These are phyloP conservation scores for Erebia epiphron DNA, from an alignment of 2,888 invertebrate genomes.

Conservation along the genomic window DNA sequence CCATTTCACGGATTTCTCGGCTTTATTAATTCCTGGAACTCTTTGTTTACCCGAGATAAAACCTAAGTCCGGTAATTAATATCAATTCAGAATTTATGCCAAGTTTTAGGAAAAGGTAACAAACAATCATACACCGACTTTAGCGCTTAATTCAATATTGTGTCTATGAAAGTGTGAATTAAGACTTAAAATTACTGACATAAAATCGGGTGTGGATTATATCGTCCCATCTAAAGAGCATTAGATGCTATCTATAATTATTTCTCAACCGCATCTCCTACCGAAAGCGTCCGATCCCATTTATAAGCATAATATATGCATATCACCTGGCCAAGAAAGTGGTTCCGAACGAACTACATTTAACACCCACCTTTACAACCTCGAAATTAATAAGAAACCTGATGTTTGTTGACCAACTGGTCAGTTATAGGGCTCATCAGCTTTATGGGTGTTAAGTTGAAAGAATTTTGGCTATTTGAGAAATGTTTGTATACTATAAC, in stretches of 20 bases:
- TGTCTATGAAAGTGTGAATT: background rate
- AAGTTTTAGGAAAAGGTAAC: too few species aligned
- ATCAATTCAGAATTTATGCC: too few species aligned
- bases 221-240: conserved; percentile 8
- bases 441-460: conserved; percentile 10
- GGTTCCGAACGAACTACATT: conserved; percentile 28
- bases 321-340: conserved; percentile 38
- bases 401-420: conserved; percentile 24
- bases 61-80: too few species aligned
- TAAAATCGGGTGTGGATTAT: background rate
- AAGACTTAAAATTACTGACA: background rate
- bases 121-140: background rate
- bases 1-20: too few species aligned
- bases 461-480: conserved; percentile 13
- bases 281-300: conserved; percentile 17
- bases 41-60: too few species aligned
- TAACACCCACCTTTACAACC: conserved; percentile 33
- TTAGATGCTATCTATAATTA: conserved; percentile 11
- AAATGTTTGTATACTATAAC: conserved; percentile 9
- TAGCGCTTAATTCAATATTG: too few species aligned
- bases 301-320: conserved; percentile 34
- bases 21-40: too few species aligned
- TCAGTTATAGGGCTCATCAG: conserved; percentile 13
- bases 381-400: conserved; percentile 36
- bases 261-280: conserved; percentile 12